Evolutionary conservation across 2,797 vertebrate genomes (phyloP).

Genomic region (Tamandua tetradactyla): DNA sequence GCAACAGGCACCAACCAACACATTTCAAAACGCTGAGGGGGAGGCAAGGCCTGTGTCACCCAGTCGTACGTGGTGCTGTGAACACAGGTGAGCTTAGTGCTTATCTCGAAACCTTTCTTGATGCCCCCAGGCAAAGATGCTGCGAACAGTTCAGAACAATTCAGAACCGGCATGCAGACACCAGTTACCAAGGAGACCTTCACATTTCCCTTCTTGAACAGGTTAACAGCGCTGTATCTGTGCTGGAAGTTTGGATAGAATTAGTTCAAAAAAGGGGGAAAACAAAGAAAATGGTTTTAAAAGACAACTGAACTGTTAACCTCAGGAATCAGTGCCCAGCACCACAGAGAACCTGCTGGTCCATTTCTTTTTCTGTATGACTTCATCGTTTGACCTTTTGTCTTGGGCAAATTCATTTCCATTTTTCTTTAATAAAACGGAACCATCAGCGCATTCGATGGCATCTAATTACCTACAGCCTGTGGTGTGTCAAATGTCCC

Average conservation of each 20-base stretch:
- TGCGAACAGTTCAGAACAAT: background rate
- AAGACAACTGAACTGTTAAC: slow-evolving; percentile 43
- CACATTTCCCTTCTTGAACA: slow-evolving; percentile 39
- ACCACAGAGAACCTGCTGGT: slow-evolving; percentile 9
- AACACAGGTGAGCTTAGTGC: background rate
- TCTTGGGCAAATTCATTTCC: slow-evolving; percentile 62
- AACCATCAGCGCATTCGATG: slow-evolving; percentile 12
- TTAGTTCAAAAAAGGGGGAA: slow-evolving; percentile 59
- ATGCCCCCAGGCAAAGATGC: background rate
- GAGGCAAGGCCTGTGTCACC: background rate
- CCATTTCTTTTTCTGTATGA: slow-evolving; percentile 12
- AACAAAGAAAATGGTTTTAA: slow-evolving; percentile 58
- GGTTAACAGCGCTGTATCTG: slow-evolving; percentile 69
- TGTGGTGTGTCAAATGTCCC: slow-evolving; percentile 22
- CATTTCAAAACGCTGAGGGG: background rate
- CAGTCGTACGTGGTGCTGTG: background rate
- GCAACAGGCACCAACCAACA: background rate
- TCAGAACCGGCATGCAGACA: background rate
- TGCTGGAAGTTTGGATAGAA: slow-evolving; percentile 59
- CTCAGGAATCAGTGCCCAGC: background rate
- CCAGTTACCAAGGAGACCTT: slow-evolving; percentile 79
- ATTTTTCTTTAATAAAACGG: slow-evolving; percentile 54
- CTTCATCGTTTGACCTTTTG: slow-evolving; percentile 56
- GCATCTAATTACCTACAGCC: slow-evolving; percentile 41
- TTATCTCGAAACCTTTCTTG: background rate